Evolutionary conservation across 2,797 vertebrate species (phyloP).

Genomic region (Gobio occitaniae): DNA sequence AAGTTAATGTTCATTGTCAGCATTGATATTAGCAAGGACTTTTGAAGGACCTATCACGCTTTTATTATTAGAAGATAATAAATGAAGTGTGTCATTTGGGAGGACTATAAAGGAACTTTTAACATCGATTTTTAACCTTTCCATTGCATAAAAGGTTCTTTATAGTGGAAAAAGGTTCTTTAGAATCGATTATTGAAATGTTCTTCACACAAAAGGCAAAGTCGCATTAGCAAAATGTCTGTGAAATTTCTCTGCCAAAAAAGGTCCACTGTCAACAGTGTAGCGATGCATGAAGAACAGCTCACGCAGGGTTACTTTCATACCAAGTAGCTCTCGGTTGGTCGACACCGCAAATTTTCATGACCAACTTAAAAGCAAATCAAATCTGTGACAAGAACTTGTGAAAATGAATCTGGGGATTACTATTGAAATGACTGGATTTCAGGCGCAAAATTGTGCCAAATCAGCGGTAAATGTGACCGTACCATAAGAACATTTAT

Average conservation of each 20-base stretch:
- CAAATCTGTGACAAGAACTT: background rate
- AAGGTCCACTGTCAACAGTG: background rate
- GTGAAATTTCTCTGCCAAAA: background rate
- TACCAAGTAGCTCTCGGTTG: background rate
- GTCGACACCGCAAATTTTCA: background rate
- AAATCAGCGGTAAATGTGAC: background rate
- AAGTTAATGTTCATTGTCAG: conserved; percentile 1
- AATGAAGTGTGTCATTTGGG: background rate
- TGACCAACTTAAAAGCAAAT: background rate
- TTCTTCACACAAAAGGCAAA: background rate
- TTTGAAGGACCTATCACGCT: conserved; percentile 14
- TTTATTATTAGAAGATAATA: conserved; percentile 24
- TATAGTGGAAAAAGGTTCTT: background rate
- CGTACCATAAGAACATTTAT: no score
- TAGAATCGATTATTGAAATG: background rate
- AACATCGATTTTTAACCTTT: background rate
- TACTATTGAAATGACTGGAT: background rate
- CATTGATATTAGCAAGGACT: conserved; percentile 16
- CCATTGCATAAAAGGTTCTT: background rate
- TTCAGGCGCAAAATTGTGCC: background rate
- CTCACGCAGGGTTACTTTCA: background rate
- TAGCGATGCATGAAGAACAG: background rate
- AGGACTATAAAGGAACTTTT: background rate
- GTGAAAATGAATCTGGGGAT: background rate
- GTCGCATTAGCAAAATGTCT: background rate